These are phyloP conservation scores for Pachyuromys duprasi DNA, from an alignment of 2,797 vertebrate species.

Conservation along the genomic window DNA sequence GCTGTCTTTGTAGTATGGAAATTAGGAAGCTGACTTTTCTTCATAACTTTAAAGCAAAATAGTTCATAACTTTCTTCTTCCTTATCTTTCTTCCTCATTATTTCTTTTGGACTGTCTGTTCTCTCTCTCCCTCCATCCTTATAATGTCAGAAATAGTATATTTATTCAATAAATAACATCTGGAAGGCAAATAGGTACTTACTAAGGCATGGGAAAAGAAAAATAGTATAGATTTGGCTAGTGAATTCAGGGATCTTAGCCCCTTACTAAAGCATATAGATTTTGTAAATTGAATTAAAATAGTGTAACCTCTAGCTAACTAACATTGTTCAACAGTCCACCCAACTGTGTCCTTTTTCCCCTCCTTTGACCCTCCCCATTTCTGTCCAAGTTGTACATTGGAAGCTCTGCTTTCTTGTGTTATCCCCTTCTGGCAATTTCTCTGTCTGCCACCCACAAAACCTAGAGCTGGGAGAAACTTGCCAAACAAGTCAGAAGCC, in stretches of 20 bases:
- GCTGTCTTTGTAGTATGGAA: neutral
- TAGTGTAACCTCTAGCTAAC: neutral
- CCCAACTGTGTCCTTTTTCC: neutral
- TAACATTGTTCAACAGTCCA: neutral
- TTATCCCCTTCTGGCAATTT: neutral
- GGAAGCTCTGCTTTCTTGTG: neutral
- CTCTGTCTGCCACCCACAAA: neutral
- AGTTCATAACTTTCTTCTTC: neutral
- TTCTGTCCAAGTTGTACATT: neutral
- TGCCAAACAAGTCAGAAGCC: neutral
- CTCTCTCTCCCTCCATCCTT: neutral
- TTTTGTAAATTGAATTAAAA: conserved; percentile 47
- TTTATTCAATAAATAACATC: conserved; percentile 9
- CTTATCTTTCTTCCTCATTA: neutral
- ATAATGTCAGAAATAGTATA: neutral
- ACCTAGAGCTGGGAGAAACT: neutral
- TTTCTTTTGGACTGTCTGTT: neutral
- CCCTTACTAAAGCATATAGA: neutral
- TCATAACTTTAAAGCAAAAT: conserved; percentile 36
- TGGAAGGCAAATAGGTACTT: neutral
- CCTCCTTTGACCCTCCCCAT: neutral
- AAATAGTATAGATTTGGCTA: neutral
- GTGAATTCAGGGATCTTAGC: neutral
- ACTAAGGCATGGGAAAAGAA: neutral
- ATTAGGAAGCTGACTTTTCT: neutral